Evolutionary conservation across 2,113 vertebrate genomes (phyloP).

Genomic region (Prionailurus bengalensis): DNA sequence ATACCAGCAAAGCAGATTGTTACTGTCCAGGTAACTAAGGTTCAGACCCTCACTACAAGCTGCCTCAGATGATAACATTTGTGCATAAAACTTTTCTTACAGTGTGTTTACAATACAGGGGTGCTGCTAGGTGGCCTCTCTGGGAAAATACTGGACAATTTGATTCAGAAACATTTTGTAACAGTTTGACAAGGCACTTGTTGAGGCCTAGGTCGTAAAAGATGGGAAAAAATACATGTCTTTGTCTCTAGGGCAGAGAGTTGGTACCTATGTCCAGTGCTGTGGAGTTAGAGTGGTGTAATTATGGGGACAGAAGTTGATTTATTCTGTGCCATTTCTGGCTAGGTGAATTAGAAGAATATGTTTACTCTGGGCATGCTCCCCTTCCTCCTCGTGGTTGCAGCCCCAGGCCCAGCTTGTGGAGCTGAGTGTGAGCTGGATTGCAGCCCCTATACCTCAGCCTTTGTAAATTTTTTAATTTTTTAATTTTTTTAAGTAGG

Average conservation of each 20-base stretch:
- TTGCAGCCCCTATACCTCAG: background rate
- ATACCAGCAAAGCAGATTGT: background rate
- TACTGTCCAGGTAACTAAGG: background rate
- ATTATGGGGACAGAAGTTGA: background rate
- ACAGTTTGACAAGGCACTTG: background rate
- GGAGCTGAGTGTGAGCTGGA: background rate
- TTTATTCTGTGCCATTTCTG: background rate
- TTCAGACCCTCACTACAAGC: background rate
- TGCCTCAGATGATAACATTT: background rate
- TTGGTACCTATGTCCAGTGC: background rate
- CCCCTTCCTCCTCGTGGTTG: background rate
- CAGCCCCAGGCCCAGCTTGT: background rate
- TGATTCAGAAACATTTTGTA: conserved; percentile 15
- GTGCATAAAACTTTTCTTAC: background rate
- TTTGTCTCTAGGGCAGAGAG: background rate
- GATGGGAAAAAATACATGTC: background rate
- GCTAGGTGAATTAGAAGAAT: background rate
- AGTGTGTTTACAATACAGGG: background rate
- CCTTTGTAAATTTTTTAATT: background rate
- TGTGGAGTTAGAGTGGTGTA: background rate
- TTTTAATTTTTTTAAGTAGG: too few relatives aligned
- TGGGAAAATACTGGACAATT: conserved; percentile 7
- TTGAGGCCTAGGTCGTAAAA: background rate
- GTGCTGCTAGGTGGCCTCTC: background rate
- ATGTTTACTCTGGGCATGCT: background rate